A percentile compares a stretch with the other conserved stretches of the same genome.
These are phyloP conservation scores for Poecilia latipinna DNA, from an alignment of 2,113 vertebrate genomes.

Conservation along the genomic window DNA sequence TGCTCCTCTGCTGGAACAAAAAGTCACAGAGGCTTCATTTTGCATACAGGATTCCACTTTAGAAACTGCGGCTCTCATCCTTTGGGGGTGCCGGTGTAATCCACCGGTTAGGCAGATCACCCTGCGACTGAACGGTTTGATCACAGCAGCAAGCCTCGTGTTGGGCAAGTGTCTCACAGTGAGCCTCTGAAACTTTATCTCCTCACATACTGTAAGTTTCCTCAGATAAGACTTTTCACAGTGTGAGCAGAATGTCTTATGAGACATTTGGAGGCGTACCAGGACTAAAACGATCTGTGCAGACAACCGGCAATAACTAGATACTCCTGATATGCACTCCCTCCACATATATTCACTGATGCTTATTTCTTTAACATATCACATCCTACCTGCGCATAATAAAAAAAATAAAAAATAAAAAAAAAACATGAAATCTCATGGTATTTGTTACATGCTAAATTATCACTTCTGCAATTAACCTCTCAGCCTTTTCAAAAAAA, in stretches of 20 bases:
- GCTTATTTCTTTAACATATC: not conserved
- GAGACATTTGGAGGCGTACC: constrained; percentile 20
- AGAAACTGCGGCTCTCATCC: constrained; percentile 23
- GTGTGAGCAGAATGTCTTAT: not conserved
- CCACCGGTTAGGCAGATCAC: constrained; percentile 49
- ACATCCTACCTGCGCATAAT: not conserved
- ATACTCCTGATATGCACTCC: not conserved
- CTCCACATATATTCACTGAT: not conserved
- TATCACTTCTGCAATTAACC: not conserved
- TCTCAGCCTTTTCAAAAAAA: not conserved
- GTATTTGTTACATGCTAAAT: not conserved
- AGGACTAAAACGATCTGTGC: constrained; percentile 17
- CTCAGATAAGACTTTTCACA: constrained; percentile 1
- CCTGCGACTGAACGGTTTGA: constrained; percentile 52
- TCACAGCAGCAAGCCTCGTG: constrained; percentile 47
- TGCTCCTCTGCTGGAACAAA: not conserved
- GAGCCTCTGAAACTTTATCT: constrained; percentile 36
- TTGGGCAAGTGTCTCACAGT: constrained; percentile 57
- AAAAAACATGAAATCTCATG: not conserved
- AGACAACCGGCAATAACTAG: constrained; percentile 9
- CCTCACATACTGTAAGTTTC: constrained; percentile 30
- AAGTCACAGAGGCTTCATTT: constrained; percentile 14
- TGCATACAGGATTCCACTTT: not conserved
- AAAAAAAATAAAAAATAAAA: not conserved
- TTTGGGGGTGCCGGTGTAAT: constrained; percentile 42